These are phyloP conservation scores for Pontoporia blainvillei DNA, from an alignment of 2,113 vertebrate genomes.

Conservation along the genomic window DNA sequence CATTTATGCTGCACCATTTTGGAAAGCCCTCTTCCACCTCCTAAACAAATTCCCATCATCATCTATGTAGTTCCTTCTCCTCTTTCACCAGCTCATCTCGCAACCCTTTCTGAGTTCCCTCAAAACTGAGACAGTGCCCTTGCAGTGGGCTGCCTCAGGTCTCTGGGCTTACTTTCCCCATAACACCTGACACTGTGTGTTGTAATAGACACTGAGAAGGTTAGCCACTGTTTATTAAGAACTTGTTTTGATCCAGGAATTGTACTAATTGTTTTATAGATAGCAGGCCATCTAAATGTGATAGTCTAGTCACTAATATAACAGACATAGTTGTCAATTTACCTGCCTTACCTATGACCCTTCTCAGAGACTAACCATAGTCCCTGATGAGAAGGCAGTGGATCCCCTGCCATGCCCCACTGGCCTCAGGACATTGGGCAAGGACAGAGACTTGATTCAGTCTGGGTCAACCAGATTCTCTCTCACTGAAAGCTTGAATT, in stretches of 20 bases:
- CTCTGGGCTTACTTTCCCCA: neutral
- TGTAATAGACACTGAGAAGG: neutral
- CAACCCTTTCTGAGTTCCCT: neutral
- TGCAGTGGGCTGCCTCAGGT: neutral
- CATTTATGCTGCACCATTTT: neutral
- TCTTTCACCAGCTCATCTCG: neutral
- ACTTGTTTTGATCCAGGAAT: neutral
- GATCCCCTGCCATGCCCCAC: no score
- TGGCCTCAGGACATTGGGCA: neutral
- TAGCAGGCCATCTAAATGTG: neutral
- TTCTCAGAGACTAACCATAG: neutral
- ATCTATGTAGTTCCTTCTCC: neutral
- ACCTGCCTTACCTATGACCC: fast-evolving
- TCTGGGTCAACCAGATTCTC: neutral
- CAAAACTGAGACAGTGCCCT: neutral
- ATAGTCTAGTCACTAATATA: neutral
- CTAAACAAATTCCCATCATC: neutral
- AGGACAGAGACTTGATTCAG: neutral
- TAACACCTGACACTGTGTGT: neutral
- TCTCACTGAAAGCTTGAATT: neutral
- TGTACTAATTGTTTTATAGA: neutral
- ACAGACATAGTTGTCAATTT: neutral
- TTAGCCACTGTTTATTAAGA: neutral
- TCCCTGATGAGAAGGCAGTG: neutral
- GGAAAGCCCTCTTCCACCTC: neutral